Conservation (phyloP, 2,888 invertebrate genomes). For the Eremobia ochroleuca region DNA sequence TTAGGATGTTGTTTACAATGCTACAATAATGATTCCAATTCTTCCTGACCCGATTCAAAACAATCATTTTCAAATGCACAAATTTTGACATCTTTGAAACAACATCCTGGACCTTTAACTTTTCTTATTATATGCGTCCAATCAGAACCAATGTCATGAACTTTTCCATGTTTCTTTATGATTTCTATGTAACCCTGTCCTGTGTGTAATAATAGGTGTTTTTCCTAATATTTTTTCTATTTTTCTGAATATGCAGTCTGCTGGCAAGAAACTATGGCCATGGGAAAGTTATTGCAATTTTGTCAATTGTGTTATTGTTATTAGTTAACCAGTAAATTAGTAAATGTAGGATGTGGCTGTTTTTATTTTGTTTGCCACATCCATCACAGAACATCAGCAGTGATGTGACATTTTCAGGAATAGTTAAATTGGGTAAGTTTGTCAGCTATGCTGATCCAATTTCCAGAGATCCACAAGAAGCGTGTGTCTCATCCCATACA, state of each 20-base stretch:
- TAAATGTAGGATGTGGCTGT: slow-evolving; percentile 33
- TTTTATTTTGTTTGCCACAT: slow-evolving; percentile 38
- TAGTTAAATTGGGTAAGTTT: too few species aligned
- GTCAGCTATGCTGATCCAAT: too few species aligned
- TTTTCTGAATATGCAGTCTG: slow-evolving; percentile 45
- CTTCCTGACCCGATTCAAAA: slow-evolving; percentile 13
- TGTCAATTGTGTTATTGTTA: slow-evolving; percentile 22
- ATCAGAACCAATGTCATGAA: slow-evolving; percentile 10
- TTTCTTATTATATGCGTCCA: slow-evolving; percentile 1
- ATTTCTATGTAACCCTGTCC: slow-evolving; percentile 13
- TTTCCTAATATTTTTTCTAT: slow-evolving; percentile 11
- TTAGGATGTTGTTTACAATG: slow-evolving; percentile 28
- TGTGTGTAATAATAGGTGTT: slow-evolving; percentile 34
- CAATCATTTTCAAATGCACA: too few species aligned
- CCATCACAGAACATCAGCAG: slow-evolving; percentile 2
- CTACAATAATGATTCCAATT: slow-evolving; percentile 27
- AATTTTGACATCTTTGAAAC: too few species aligned
- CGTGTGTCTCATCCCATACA: too few species aligned
- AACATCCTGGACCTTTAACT: too few species aligned
- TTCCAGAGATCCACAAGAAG: too few species aligned
- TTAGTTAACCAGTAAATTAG: slow-evolving; percentile 34
- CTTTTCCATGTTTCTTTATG: slow-evolving; percentile 12
- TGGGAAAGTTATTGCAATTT: slow-evolving; percentile 29
- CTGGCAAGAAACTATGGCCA: slow-evolving; percentile 58
- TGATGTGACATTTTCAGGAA: not conserved